Conservation (phyloP, 1,140 invertebrate genomes). For the Chrysopa pallens region DNA sequence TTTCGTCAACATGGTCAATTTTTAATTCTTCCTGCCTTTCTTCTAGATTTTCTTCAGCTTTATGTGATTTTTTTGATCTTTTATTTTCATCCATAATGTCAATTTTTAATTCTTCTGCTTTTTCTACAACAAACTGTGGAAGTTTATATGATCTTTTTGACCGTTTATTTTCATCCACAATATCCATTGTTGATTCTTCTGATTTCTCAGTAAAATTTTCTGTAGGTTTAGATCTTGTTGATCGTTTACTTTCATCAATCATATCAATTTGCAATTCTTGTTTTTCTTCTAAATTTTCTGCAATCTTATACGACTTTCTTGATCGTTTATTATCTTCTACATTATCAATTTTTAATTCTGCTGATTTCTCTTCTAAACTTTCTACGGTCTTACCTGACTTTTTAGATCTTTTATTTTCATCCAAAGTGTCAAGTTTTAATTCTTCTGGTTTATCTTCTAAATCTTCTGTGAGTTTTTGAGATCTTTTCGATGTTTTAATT, state of each 20-base stretch:
- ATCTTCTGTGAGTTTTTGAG: too few relatives aligned
- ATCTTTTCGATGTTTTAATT: too few relatives aligned
- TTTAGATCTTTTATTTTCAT: too few relatives aligned
- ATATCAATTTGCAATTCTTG: too few relatives aligned
- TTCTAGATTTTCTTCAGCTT: neutral
- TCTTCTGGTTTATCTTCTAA: neutral
- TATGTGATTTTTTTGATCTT: too few relatives aligned
- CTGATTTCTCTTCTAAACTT: too few relatives aligned
- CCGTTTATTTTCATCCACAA: neutral
- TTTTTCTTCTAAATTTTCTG: too few relatives aligned
- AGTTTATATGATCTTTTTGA: neutral
- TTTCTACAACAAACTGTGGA: neutral
- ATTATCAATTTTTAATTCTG: too few relatives aligned
- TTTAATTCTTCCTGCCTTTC: slow-evolving; percentile 1
- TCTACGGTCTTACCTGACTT: too few relatives aligned
- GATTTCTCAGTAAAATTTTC: neutral
- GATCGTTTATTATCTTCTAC: too few relatives aligned
- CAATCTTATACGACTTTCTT: too few relatives aligned
- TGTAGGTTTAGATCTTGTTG: slow-evolving; percentile 1
- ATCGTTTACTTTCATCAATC: neutral
- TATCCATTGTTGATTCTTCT: slow-evolving; percentile 1
- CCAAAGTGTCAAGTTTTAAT: too few relatives aligned
- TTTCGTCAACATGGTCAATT: neutral
- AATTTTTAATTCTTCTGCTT: neutral
- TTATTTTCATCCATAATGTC: neutral